Evolutionary conservation across 2,113 vertebrate species (phyloP).

Genomic region (Hemicordylus capensis): DNA sequence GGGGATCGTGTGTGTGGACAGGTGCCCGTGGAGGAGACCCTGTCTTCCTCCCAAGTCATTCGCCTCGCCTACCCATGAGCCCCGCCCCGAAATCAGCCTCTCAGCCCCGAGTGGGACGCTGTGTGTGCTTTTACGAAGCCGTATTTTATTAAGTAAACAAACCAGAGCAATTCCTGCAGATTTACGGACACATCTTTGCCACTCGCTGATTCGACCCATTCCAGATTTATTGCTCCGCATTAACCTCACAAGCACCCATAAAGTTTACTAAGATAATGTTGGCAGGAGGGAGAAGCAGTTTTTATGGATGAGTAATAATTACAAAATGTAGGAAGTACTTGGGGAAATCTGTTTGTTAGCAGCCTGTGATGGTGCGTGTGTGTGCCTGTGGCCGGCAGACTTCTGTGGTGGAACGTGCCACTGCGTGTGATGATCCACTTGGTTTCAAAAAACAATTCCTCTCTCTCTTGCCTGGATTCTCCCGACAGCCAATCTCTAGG

Average conservation of each 20-base stretch:
- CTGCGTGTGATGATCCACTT: no score
- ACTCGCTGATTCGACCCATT: slow-evolving; percentile 57
- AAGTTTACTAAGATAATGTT: slow-evolving; percentile 71
- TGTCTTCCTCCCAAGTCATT: not conserved
- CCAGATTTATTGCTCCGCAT: slow-evolving; percentile 71
- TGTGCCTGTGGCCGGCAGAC: not conserved
- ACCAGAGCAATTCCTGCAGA: slow-evolving; percentile 56
- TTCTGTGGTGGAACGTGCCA: no score
- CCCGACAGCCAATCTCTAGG: not conserved
- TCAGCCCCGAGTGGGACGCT: rapidly evolving
- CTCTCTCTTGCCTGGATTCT: not conserved
- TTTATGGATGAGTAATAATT: slow-evolving; percentile 70
- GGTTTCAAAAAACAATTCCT: no score
- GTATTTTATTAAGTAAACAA: slow-evolving; percentile 74
- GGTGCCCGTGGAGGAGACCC: no score
- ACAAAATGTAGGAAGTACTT: slow-evolving; percentile 57
- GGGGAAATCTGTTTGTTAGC: slow-evolving; percentile 50
- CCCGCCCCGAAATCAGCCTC: rapidly evolving
- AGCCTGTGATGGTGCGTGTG: not conserved
- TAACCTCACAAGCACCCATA: slow-evolving; percentile 71
- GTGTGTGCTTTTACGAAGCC: slow-evolving; percentile 20
- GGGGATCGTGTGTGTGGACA: not conserved
- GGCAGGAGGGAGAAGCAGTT: slow-evolving; percentile 67
- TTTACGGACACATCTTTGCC: slow-evolving; percentile 70
- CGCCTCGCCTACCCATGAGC: not conserved